Evolutionary conservation across 2,113 vertebrate genomes (phyloP), one percentile per base, ranked within the genome.

Genomic region (Bufo gargarizans): DNA sequence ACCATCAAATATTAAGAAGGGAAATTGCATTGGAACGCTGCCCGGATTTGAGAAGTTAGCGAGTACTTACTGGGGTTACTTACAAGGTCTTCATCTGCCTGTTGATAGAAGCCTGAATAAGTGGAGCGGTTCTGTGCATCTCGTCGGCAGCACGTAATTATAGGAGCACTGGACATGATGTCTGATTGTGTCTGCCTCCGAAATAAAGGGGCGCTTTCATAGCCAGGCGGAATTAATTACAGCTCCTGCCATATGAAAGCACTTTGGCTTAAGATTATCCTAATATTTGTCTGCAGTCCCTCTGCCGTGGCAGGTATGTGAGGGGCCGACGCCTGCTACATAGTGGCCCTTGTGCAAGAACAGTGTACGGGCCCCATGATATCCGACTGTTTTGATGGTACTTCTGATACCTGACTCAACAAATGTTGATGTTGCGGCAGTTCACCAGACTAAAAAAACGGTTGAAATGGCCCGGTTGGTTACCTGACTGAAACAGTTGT

Each of bases 1-100:
- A 92, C 89, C 93, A 92, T 92, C 91, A 92, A 93, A 91, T 93
- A 93, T 91, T 92, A 93, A 94, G 91, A 86, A 78, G 86, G 85
- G 88, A 78, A 93, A 93, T 93, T 92, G 88, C 61, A 55, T 90
- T 94, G 92, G 91, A 93, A 43, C 82, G 59, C 67, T 91, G 91
- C 92, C 92, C 87, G 90, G 91, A 87, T 91, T 91, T 82, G 59
- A 65, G 74, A 84, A 89, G n/a, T 89, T 84, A 84, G 43, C 78
- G 22, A 88, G 77, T 80, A 69, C 76, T 67, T 69, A 80, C 77
- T 79, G 49, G 49, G 77, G 61, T 86, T 86, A 79, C 77, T 86
- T 79, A 86, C 50, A 33, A 79, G 45, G 77, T 69, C 85, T 79
- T 79, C 56, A 80, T 71, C 58, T 80, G 47, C 55, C 49, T 12